phyloP scores from a whole-genome alignment of 2,113 vertebrate species.

The Micronycteris hirsuta region DNA sequence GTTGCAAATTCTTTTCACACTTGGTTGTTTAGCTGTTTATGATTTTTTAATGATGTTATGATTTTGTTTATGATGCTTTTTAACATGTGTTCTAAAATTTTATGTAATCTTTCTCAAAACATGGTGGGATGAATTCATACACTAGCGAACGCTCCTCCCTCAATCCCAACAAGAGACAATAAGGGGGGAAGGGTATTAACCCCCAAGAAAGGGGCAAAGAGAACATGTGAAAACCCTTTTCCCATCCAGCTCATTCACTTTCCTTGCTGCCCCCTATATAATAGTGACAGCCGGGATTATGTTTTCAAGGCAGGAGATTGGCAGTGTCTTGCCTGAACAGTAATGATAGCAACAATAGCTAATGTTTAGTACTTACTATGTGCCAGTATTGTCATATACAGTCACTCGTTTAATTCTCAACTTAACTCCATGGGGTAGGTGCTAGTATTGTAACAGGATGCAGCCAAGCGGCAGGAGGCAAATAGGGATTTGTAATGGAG shows the following conservation, averaged over 20 bases:
- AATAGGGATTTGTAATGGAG: no score
- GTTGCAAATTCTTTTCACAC: neutral
- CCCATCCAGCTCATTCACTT: neutral
- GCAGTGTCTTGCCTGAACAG: neutral
- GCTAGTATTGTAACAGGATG: no score
- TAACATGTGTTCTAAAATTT: neutral
- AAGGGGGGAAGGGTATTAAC: neutral
- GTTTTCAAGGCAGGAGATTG: neutral
- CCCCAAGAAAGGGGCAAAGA: neutral
- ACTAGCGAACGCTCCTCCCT: neutral
- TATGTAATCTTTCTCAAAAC: neutral
- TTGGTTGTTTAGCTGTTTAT: neutral
- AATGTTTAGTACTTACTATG: neutral
- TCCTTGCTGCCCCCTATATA: neutral
- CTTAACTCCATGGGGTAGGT: neutral
- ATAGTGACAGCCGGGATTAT: neutral
- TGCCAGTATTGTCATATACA: neutral
- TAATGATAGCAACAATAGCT: neutral
- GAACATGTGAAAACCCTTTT: neutral
- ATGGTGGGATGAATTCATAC: neutral
- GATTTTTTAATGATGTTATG: neutral
- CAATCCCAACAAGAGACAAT: neutral
- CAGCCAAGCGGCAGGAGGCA: no score
- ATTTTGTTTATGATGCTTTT: neutral
- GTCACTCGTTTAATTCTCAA: neutral